Conservation (phyloP, 2,797 vertebrate genomes). For the Iguana delicatissima region DNA sequence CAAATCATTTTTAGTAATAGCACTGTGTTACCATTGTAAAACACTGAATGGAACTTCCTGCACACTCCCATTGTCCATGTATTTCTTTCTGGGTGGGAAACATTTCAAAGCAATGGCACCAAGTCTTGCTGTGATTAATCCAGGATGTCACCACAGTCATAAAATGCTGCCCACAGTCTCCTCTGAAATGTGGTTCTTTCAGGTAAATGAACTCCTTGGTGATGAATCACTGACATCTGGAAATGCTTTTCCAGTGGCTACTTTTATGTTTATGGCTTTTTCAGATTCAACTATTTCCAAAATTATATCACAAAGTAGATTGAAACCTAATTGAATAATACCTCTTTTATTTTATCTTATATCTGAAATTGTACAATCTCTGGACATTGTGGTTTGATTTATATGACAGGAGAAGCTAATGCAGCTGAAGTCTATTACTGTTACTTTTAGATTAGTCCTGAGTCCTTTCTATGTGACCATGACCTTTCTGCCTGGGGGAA, state of each 20-base stretch:
- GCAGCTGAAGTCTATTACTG: not conserved
- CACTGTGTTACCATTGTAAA: constrained; percentile 7
- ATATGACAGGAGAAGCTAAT: not conserved
- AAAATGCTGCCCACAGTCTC: not conserved
- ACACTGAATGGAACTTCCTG: constrained; percentile 9
- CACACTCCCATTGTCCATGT: not conserved
- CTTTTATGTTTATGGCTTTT: constrained; percentile 24
- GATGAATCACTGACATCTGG: constrained; percentile 25
- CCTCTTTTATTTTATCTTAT: constrained; percentile 16
- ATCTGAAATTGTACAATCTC: not conserved
- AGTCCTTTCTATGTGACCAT: constrained; percentile 16
- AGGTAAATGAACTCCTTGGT: constrained; percentile 25
- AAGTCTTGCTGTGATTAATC: constrained; percentile 12
- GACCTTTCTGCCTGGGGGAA: constrained; percentile 5
- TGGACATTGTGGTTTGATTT: constrained; percentile 19
- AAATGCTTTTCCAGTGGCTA: constrained; percentile 5
- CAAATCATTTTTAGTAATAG: not conserved
- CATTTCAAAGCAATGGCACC: constrained; percentile 16
- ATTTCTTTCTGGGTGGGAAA: constrained; percentile 18
- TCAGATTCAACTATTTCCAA: constrained; percentile 20
- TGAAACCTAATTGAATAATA: constrained; percentile 24
- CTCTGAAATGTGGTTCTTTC: constrained; percentile 17
- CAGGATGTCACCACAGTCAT: constrained; percentile 15
- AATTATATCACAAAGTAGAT: constrained; percentile 21
- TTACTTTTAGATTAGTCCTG: constrained; percentile 18